phyloP scores from a whole-genome alignment of 2,888 invertebrate genomes.

The Gryllus longicercus region DNA sequence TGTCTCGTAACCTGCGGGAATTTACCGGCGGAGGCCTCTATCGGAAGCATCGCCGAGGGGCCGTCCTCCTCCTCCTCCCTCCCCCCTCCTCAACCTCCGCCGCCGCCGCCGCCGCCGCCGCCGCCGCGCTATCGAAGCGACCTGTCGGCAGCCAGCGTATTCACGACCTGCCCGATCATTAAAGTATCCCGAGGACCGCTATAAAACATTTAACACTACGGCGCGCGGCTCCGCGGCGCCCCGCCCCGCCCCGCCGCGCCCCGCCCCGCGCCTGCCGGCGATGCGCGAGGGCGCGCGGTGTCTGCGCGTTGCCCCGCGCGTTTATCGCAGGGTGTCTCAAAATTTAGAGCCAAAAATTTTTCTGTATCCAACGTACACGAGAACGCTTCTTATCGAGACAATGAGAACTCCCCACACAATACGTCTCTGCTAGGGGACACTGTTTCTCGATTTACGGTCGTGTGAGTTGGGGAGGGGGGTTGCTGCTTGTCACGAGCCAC shows the following conservation, averaged over 20 bases:
- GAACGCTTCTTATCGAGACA: neutral
- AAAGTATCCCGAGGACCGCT: neutral
- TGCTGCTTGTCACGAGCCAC: neutral
- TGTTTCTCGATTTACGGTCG: too few species aligned
- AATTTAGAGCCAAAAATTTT: neutral
- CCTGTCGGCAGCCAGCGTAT: neutral
- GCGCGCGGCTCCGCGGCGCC: neutral
- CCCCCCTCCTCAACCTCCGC: neutral
- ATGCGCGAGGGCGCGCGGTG: neutral
- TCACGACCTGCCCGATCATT: neutral
- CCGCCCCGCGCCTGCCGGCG: neutral
- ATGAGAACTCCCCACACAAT: neutral
- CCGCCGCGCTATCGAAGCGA: neutral
- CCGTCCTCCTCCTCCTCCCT: neutral
- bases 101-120: neutral
- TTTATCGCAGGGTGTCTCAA: neutral
- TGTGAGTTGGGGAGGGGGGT: neutral
- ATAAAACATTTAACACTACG: conserved; percentile 9
- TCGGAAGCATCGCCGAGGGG: too few species aligned
- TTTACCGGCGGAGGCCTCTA: too few species aligned
- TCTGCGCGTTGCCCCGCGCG: neutral
- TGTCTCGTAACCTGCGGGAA: too few species aligned
- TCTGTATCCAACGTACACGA: neutral
- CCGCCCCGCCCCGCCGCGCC: neutral
- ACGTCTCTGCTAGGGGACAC: too few species aligned